These are phyloP conservation scores for Galemys pyrenaicus DNA, from an alignment of 2,113 vertebrate genomes.

Conservation along the genomic window DNA sequence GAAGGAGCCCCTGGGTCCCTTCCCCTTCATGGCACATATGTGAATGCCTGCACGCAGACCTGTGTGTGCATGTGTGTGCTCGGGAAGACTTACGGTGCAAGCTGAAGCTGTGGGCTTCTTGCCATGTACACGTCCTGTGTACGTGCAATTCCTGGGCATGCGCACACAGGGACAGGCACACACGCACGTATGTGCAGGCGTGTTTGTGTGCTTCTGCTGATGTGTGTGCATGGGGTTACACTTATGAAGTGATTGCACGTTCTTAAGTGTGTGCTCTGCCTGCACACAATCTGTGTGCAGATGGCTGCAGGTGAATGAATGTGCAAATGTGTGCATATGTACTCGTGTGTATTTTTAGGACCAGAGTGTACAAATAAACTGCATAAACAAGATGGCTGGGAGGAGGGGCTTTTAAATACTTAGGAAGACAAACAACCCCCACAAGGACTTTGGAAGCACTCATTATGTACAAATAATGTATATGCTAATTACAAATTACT, in stretches of 20 bases:
- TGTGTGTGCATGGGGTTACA: no score
- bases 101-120: not conserved
- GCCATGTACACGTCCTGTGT: not conserved
- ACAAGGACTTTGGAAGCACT: conserved; percentile 73
- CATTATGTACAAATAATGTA: conserved; percentile 77
- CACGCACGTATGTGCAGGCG: fast-evolving
- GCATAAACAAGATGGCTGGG: conserved; percentile 47
- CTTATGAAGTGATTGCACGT: fast-evolving
- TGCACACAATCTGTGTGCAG: not conserved
- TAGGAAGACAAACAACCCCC: conserved; percentile 71
- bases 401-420: conserved; percentile 51
- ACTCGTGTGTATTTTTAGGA: conserved; percentile 34
- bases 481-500: conserved; percentile 77
- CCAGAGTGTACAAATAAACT: conserved; percentile 53
- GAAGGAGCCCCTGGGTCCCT: not conserved
- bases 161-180: not conserved
- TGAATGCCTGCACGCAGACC: no score
- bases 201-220: not conserved
- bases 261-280: not conserved
- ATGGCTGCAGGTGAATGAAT: not conserved
- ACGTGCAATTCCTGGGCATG: not conserved
- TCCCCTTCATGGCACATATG: not conserved
- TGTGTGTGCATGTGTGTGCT: fast-evolving
- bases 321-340: not conserved
- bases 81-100: not conserved